Conservation (phyloP, 2,113 vertebrate genomes). For the Erythrocebus patas region DNA sequence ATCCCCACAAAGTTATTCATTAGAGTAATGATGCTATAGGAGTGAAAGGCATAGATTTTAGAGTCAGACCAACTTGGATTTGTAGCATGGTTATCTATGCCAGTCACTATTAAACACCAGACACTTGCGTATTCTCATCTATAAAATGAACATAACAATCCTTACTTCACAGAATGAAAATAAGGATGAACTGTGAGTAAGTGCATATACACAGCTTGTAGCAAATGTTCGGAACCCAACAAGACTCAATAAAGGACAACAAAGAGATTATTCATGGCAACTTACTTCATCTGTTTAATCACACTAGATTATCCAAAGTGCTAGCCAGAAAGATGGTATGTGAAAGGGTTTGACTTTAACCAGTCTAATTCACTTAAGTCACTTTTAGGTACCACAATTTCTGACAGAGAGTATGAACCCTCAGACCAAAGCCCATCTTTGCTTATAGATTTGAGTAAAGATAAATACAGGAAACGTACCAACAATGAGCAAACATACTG, state of each 20-base stretch:
- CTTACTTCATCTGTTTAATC: conserved; percentile 1
- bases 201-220: not conserved
- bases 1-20: not conserved
- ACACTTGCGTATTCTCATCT: not conserved
- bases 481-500: not conserved
- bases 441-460: not conserved
- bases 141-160: not conserved
- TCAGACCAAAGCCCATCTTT: conserved; percentile 28
- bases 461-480: not conserved
- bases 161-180: not conserved
- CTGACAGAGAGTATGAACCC: not conserved
- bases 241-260: conserved; percentile 4
- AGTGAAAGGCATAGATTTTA: not conserved
- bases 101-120: not conserved
- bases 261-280: not conserved
- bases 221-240: conserved; percentile 21
- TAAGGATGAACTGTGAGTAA: not conserved
- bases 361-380: not conserved
- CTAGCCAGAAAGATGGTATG: not conserved
- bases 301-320: conserved; percentile 10
- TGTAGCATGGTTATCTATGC: not conserved
- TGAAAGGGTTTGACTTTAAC: conserved; percentile 30
- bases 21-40: not conserved
- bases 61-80: not conserved
- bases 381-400: not conserved